Conservation (phyloP, 2,797 vertebrate genomes). For the Takifugu ocellatus region DNA sequence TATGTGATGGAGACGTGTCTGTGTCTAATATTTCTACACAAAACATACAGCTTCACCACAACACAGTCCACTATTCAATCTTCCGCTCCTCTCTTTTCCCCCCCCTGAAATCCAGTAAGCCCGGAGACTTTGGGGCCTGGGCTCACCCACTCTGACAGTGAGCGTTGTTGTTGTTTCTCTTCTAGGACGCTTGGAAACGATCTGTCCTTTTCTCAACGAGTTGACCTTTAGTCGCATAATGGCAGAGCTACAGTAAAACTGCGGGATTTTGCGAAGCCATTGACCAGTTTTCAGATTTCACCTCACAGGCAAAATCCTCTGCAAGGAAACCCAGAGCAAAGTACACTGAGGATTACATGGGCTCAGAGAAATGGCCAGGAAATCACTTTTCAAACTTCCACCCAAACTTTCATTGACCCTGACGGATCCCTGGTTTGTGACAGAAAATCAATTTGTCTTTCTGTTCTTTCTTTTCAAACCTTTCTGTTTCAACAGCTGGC, state of each 20-base stretch:
- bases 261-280: constrained; percentile 13
- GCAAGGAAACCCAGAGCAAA: constrained; percentile 25
- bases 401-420: constrained; percentile 17
- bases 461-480: constrained; percentile 18
- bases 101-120: constrained; percentile 17
- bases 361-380: not conserved
- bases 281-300: too few relatives aligned
- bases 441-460: constrained; percentile 23
- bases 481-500: constrained; percentile 30
- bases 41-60: constrained; percentile 34
- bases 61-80: constrained; percentile 52
- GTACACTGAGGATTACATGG: constrained; percentile 27
- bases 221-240: constrained; percentile 57
- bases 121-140: constrained; percentile 36
- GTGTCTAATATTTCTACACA: constrained; percentile 32
- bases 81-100: constrained; percentile 26
- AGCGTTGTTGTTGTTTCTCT: constrained; percentile 63
- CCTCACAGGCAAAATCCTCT: constrained; percentile 31
- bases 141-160: constrained; percentile 53
- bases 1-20: constrained; percentile 10
- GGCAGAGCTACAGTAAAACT: constrained; percentile 47
- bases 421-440: constrained; percentile 1
- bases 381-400: constrained; percentile 31
- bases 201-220: constrained; percentile 53
- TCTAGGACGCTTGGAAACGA: constrained; percentile 46